Evolutionary conservation across 2,113 vertebrate species (phyloP), one percentile per base, ranked within the genome.

Genomic region (Progne subis): DNA sequence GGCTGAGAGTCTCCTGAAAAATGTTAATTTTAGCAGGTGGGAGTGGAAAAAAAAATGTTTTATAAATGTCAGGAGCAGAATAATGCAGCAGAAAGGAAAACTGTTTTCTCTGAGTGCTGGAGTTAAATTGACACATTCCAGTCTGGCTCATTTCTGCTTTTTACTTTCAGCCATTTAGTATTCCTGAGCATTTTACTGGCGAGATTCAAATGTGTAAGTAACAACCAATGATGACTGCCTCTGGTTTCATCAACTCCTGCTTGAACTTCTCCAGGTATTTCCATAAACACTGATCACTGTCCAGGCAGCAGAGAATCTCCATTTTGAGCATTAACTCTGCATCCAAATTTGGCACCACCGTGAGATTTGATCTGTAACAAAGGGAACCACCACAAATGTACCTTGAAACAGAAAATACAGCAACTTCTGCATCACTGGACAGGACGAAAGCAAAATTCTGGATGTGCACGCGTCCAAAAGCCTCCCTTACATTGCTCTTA

Each of bases 241-340:
- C 85, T 86, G 95, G 79, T 97, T 98, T 98, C 97, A 97, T 97
- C 96, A 97, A 98, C 96, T 98, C 78, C 92, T 96, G 94, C 94
- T 79, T 97, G 95, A 97, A 97, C 96, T 96, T 96, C 72, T 89
- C 86, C 86, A 88, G 93, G 92, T 72, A 91, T 52, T 92, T 91
- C 96, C 88, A 56, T 18, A 82, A 98, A 95, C 95, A 96, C 68
- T 29, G 78, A 91, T 95, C 96, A 91, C 49, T 49, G 86, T 53
- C 86, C 93, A 95, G 91, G 59, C 95, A 95, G 32, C 46, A 79
- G 17, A 92, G 71, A 95, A 96, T 93, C 94, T 47, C 83, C 60
- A 47, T 32, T 86, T 63, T n/a, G 8, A 94, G 79, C 61, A 63
- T 53, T 59, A 93, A 95, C 63, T 89, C 89, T 77, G 61, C 68